Conservation (phyloP, 1,140 invertebrate species). For the Parasteatoda tepidariorum region DNA sequence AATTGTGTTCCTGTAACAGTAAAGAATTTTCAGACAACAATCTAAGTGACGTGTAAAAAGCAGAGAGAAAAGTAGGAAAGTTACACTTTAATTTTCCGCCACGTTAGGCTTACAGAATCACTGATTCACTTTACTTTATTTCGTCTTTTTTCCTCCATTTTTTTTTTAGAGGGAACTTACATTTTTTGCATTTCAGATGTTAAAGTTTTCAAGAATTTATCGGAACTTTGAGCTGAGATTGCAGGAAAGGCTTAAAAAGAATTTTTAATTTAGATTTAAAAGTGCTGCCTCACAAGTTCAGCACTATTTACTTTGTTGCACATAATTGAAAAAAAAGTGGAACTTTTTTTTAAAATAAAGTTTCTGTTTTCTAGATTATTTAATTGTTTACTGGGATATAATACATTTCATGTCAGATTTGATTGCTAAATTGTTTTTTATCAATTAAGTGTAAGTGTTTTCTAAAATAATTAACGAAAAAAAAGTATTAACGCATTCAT, state of each 20-base stretch:
- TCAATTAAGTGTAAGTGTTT: no score
- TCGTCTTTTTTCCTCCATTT: not conserved
- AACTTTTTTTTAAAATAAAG: no score
- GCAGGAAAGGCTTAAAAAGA: not conserved
- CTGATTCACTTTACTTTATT: slow-evolving; percentile 51
- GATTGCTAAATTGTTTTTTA: no score
- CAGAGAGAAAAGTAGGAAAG: slow-evolving; percentile 33
- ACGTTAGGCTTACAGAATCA: slow-evolving; percentile 55
- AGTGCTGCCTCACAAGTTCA: no score
- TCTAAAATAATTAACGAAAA: no score
- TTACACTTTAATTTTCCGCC: slow-evolving; percentile 57
- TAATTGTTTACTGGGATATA: no score
- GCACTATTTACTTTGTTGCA: no score
- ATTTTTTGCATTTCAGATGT: not conserved
- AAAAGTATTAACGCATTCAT: no score
- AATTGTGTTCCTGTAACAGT: slow-evolving; percentile 33
- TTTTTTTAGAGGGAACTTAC: not conserved
- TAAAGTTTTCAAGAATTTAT: not conserved
- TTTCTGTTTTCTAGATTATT: no score
- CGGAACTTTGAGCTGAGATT: not conserved
- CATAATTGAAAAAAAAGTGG: no score
- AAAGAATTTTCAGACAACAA: slow-evolving; percentile 56
- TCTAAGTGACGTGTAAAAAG: slow-evolving; percentile 57
- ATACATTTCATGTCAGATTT: no score
- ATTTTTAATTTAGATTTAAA: not conserved